A percentile compares a stretch with the other conserved stretches of the same genome.
phyloP scores from a whole-genome alignment of 2,888 invertebrate genomes.

The Ochlodes sylvanus region DNA sequence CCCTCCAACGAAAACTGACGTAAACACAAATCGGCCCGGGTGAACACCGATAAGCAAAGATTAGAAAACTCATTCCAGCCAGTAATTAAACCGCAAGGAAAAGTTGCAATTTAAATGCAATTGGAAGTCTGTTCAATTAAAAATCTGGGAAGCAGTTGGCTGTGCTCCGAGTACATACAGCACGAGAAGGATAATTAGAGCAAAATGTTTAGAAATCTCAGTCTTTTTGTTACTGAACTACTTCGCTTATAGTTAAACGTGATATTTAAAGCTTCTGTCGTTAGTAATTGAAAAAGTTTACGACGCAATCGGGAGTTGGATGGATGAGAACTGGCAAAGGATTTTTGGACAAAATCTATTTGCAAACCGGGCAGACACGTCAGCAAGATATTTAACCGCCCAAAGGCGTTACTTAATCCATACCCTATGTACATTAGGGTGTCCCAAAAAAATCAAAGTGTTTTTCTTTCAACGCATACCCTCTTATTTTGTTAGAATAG shows the following conservation, averaged over 20 bases:
- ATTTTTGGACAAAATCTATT: too few relatives aligned
- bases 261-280: too few relatives aligned
- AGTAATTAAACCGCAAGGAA: conserved; percentile 35
- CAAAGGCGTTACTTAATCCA: too few relatives aligned
- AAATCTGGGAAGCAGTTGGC: conserved; percentile 21
- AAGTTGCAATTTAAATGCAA: conserved; percentile 35
- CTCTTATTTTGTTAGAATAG: too few relatives aligned
- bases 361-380: too few relatives aligned
- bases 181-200: conserved; percentile 6
- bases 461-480: too few relatives aligned
- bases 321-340: background rate
- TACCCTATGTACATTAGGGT: too few relatives aligned
- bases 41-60: conserved; percentile 32
- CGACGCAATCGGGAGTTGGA: too few relatives aligned
- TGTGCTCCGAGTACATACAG: background rate
- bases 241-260: too few relatives aligned
- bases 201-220: conserved; percentile 4
- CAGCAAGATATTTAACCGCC: too few relatives aligned
- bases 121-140: conserved; percentile 31
- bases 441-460: too few relatives aligned
- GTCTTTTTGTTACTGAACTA: background rate
- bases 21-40: conserved; percentile 23
- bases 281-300: too few relatives aligned
- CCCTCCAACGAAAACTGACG: conserved; percentile 1
- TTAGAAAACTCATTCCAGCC: conserved; percentile 33